Conservation (phyloP, 2,797 vertebrate species). For the Sandelia bainsii region DNA sequence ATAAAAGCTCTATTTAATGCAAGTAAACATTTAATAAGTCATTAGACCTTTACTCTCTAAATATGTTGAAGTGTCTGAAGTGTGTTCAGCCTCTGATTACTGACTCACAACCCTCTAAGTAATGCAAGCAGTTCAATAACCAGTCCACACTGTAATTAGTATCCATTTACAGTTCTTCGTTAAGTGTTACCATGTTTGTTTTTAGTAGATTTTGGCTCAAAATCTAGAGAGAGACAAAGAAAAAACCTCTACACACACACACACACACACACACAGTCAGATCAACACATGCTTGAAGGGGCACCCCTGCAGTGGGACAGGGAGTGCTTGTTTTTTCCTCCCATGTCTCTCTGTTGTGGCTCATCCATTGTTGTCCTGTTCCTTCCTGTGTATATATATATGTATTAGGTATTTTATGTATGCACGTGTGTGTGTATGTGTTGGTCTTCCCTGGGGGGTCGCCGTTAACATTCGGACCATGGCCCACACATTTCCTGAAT, state of each 20-base stretch:
- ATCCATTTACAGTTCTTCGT: no score
- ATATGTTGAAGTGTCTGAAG: no score
- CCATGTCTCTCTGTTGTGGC: conserved; percentile 24
- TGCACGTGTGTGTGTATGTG: background rate
- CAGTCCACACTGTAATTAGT: no score
- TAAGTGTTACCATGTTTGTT: no score
- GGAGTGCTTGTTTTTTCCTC: conserved; percentile 62
- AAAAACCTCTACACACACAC: background rate
- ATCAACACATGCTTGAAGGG: conserved; percentile 11
- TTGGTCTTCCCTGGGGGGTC: conserved; percentile 30
- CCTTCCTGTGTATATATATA: conserved; percentile 58
- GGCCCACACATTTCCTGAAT: conserved; percentile 62
- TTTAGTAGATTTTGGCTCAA: no score
- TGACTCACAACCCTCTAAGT: no score
- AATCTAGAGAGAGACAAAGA: no score
- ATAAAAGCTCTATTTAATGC: no score
- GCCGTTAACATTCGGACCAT: conserved; percentile 22
- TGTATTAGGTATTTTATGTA: background rate
- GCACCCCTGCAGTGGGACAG: conserved; percentile 39
- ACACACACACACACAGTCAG: background rate
- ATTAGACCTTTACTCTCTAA: no score
- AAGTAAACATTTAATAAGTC: no score
- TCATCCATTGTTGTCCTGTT: conserved; percentile 69
- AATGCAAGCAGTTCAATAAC: no score
- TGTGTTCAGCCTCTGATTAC: no score